A percentile compares a stretch with the other conserved stretches of the same genome.
Conservation (phyloP, 1,140 invertebrate species). For the Pogonomyrmex barbatus region DNA sequence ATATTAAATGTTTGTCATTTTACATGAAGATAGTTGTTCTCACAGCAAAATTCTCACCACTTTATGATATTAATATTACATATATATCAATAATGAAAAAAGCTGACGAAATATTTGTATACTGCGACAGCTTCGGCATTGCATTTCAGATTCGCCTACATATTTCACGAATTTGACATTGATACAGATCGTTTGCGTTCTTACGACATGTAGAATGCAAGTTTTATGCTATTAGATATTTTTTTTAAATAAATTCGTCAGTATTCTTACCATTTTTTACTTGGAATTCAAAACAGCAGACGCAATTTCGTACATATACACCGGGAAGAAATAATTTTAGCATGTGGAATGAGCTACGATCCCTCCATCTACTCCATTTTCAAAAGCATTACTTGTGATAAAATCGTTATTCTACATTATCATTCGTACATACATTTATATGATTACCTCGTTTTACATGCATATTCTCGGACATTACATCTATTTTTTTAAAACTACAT, state of each 20-base stretch:
- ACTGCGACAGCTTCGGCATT: background rate
- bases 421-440: background rate
- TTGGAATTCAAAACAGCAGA: background rate
- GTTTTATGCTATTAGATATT: background rate
- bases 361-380: slow-evolving; percentile 12
- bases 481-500: background rate
- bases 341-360: background rate
- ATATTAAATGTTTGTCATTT: background rate
- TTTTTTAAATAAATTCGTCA: background rate
- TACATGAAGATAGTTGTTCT: background rate
- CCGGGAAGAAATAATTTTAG: background rate
- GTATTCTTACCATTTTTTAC: slow-evolving; percentile 50
- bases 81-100: background rate
- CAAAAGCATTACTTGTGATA: background rate
- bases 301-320: slow-evolving; percentile 1
- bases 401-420: slow-evolving; percentile 21
- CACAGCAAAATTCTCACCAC: background rate
- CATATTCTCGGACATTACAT: background rate
- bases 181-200: background rate
- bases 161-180: background rate
- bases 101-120: background rate
- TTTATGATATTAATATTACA: background rate
- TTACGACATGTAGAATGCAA: background rate
- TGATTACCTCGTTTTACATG: background rate
- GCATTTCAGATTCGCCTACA: background rate